A percentile compares a stretch with the other conserved stretches of the same genome.
Evolutionary conservation across 2,113 vertebrate species (phyloP).

Genomic region (Caracal caracal): DNA sequence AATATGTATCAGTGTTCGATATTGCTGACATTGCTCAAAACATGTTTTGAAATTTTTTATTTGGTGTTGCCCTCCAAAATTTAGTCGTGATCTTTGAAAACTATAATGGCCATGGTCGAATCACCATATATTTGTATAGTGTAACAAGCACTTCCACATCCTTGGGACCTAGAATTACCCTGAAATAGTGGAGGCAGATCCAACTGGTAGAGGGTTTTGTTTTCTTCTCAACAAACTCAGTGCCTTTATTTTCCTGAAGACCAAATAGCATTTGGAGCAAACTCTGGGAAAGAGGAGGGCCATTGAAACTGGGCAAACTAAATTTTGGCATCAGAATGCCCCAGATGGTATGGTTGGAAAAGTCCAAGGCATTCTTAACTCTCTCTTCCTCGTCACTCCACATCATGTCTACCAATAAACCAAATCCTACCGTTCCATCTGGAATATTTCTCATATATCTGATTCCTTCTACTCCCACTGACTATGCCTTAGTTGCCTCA

Average conservation of each 20-base stretch:
- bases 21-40: background rate
- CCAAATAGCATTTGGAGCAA: background rate
- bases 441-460: background rate
- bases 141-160: background rate
- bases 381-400: background rate
- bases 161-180: background rate
- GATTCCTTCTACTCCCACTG: background rate
- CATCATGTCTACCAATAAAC: background rate
- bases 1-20: background rate
- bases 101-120: background rate
- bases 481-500: background rate
- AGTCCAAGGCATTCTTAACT: background rate
- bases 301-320: background rate
- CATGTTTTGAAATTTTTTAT: background rate
- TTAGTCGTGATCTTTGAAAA: background rate
- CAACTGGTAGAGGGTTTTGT: background rate
- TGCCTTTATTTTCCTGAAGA: background rate
- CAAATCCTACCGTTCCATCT: background rate
- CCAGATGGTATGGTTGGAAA: background rate
- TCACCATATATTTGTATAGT: background rate
- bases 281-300: background rate
- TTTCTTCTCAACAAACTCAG: background rate
- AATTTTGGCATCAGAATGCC: background rate
- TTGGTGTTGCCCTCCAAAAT: background rate
- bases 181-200: background rate